phyloP scores from a whole-genome alignment of 2,888 invertebrate genomes.

The Hypomecis atomaria region DNA sequence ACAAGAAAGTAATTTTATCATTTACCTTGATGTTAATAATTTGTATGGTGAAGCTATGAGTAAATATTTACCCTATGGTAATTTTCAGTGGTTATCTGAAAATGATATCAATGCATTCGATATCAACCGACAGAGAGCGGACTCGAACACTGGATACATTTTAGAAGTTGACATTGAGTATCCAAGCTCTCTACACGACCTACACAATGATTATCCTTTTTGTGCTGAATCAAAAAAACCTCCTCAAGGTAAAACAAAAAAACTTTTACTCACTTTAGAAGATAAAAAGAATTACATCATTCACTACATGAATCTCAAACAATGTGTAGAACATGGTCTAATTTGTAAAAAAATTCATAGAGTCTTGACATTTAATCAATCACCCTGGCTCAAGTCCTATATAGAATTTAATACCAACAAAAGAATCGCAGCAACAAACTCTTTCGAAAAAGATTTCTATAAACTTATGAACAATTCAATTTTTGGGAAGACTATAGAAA shows the following conservation, averaged over 20 bases:
- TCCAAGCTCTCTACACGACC: slow-evolving; percentile 45
- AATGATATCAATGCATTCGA: slow-evolving; percentile 30
- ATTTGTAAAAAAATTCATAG: slow-evolving; percentile 31
- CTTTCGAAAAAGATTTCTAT: slow-evolving; percentile 31
- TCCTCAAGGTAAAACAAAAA: slow-evolving; percentile 11
- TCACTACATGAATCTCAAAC: slow-evolving; percentile 22
- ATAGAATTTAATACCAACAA: slow-evolving; percentile 18
- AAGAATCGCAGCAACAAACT: slow-evolving; percentile 18
- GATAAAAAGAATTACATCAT: slow-evolving; percentile 32
- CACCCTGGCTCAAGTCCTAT: slow-evolving; percentile 25
- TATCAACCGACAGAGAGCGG: slow-evolving; percentile 6
- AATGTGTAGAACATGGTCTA: slow-evolving; percentile 34
- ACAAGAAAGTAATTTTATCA: slow-evolving; percentile 9
- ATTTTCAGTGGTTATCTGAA: slow-evolving; percentile 18
- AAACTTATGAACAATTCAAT: slow-evolving; percentile 36
- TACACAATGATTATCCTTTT: slow-evolving; percentile 47
- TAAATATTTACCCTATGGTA: slow-evolving; percentile 15
- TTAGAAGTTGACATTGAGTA: slow-evolving; percentile 53
- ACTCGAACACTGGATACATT: slow-evolving; percentile 36
- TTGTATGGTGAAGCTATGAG: slow-evolving; percentile 25
- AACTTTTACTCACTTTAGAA: slow-evolving; percentile 24
- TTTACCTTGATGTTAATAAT: slow-evolving; percentile 23
- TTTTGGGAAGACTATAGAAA: slow-evolving; percentile 35
- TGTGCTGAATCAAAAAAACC: slow-evolving; percentile 29
- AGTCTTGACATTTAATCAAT: slow-evolving; percentile 33